A percentile compares a stretch with the other conserved stretches of the same genome.
phyloP scores from a whole-genome alignment of 2,888 invertebrate species.

The Amiota minor region DNA sequence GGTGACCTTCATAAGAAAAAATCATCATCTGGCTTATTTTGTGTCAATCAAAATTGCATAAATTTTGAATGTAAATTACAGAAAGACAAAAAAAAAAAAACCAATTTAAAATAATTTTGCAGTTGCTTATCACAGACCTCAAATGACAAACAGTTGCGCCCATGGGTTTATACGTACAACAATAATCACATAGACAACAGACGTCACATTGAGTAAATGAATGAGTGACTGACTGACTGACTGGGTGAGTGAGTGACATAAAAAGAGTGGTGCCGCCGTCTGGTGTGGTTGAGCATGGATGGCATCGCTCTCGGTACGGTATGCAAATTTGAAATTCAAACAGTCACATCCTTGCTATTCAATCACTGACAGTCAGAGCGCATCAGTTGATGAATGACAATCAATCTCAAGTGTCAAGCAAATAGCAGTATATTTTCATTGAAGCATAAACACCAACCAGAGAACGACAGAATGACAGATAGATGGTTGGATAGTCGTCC shows the following conservation, averaged over 20 bases:
- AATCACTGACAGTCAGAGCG: constrained; percentile 51
- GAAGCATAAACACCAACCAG: constrained; percentile 52
- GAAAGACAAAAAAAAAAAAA: background rate
- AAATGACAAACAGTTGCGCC: constrained; percentile 29
- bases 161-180: constrained; percentile 20
- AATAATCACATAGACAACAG: constrained; percentile 7
- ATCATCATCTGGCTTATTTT: constrained; percentile 5
- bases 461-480: constrained; percentile 51
- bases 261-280: constrained; percentile 26
- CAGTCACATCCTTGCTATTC: constrained; percentile 53
- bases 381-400: constrained; percentile 67
- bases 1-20: background rate
- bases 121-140: constrained; percentile 12
- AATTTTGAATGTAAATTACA: constrained; percentile 9
- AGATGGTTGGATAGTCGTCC: constrained; percentile 46
- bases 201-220: constrained; percentile 10
- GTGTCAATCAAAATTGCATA: constrained; percentile 12
- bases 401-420: constrained; percentile 70
- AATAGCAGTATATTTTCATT: constrained; percentile 67
- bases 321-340: constrained; percentile 61
- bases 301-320: constrained; percentile 34
- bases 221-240: constrained; percentile 7
- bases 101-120: constrained; percentile 10
- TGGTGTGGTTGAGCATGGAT: background rate
- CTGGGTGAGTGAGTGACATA: constrained; percentile 21